A percentile compares a stretch with the other conserved stretches of the same genome.
These are phyloP conservation scores for Fukomys damarensis DNA, from an alignment of 2,113 vertebrate species.

Conservation along the genomic window DNA sequence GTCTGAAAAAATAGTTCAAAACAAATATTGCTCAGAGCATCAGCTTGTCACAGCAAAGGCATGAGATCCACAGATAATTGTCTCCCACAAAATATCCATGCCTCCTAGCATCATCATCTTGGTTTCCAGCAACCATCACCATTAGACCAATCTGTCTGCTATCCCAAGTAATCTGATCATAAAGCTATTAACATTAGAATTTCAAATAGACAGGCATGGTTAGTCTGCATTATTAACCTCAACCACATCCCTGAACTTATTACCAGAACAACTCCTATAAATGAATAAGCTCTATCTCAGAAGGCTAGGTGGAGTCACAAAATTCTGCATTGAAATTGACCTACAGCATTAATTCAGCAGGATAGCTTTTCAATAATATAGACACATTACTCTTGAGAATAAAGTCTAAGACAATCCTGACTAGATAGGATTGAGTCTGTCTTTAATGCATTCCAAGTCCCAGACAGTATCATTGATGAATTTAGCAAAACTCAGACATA, in stretches of 20 bases:
- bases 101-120: background rate
- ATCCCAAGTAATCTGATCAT: background rate
- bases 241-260: background rate
- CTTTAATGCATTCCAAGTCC: background rate
- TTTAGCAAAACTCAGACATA: background rate
- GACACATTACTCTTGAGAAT: background rate
- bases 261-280: background rate
- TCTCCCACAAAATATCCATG: background rate
- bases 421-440: background rate
- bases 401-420: background rate
- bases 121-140: background rate
- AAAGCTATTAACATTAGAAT: background rate
- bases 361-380: background rate
- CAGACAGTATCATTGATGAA: background rate
- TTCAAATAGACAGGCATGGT: background rate
- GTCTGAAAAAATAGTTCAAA: background rate
- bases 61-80: background rate
- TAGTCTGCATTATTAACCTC: background rate
- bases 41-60: background rate
- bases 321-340: background rate
- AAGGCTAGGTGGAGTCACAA: background rate
- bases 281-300: background rate
- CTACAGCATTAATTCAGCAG: background rate
- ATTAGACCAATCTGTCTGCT: background rate
- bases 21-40: background rate